phyloP scores from a whole-genome alignment of 2,113 vertebrate species.

The Apaloderma vittatum region DNA sequence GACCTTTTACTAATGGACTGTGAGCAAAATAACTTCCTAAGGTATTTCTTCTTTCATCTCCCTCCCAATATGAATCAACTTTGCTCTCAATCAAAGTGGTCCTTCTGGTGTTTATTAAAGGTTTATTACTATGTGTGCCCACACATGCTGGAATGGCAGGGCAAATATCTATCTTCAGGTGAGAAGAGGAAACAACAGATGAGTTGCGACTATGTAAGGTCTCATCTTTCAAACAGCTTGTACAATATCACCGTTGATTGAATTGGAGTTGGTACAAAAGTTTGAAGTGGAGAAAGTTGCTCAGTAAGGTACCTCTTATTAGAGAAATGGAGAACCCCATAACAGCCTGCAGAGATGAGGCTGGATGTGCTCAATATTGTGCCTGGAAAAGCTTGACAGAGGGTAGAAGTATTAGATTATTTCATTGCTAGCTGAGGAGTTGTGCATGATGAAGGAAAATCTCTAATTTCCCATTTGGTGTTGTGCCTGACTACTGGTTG shows the following conservation, averaged over 20 bases:
- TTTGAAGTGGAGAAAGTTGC: background rate
- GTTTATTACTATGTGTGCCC: background rate
- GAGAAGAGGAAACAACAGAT: background rate
- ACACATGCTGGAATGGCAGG: background rate
- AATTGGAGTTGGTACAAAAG: background rate
- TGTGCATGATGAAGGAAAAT: background rate
- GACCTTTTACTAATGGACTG: constrained; percentile 16
- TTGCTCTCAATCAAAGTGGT: background rate
- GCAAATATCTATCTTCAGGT: background rate
- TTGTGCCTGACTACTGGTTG: background rate
- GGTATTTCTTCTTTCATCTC: background rate
- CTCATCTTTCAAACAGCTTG: background rate
- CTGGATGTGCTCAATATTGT: background rate
- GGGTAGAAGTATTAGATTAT: background rate
- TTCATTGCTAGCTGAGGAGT: background rate
- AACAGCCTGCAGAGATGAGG: background rate
- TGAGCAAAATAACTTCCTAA: background rate
- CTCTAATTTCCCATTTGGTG: background rate
- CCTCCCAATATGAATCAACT: background rate
- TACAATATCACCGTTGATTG: background rate
- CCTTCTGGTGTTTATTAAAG: background rate
- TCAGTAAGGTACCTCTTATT: background rate
- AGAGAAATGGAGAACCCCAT: background rate
- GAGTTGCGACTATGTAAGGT: background rate
- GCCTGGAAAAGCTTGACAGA: background rate